A percentile compares a stretch with the other conserved stretches of the same genome.
phyloP scores from a whole-genome alignment of 1,140 invertebrate genomes.

The Drosophila watanabei region DNA sequence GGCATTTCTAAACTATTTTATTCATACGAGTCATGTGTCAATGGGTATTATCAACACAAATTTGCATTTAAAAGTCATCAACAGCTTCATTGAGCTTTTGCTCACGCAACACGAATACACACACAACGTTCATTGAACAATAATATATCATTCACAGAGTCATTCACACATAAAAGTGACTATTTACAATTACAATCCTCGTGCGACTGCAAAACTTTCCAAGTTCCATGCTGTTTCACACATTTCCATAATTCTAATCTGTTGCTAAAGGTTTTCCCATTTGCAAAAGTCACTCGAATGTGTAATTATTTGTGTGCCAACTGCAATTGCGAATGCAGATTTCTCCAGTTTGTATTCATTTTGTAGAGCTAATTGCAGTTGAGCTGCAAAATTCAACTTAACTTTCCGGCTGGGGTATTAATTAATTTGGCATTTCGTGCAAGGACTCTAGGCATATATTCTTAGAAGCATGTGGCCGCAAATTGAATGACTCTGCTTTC shows the following conservation, averaged over 20 bases:
- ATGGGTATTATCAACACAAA: neutral
- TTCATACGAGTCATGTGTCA: constrained; percentile 6
- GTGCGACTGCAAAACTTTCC: neutral
- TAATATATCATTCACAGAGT: constrained; percentile 12
- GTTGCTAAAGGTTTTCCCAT: neutral
- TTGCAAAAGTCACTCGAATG: constrained; percentile 16
- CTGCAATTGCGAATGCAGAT: constrained; percentile 1
- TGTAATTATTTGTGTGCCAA: constrained; percentile 28
- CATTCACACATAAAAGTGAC: constrained; percentile 17
- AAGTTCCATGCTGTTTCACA: neutral
- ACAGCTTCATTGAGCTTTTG: neutral
- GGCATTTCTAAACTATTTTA: constrained; percentile 4
- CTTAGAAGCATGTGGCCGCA: constrained; percentile 1
- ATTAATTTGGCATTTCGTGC: constrained; percentile 27
- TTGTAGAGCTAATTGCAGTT: constrained; percentile 24
- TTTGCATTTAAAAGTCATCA: constrained; percentile 2
- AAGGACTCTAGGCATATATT: constrained; percentile 3
- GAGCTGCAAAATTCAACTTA: constrained; percentile 5
- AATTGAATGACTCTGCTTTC: constrained; percentile 34
- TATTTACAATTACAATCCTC: constrained; percentile 26
- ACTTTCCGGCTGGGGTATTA: constrained; percentile 24
- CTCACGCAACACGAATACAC: neutral
- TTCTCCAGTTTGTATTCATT: constrained; percentile 6
- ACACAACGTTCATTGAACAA: constrained; percentile 6
- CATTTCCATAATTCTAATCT: constrained; percentile 45